Conservation (phyloP, 2,113 vertebrate species). For the Panurus biarmicus region DNA sequence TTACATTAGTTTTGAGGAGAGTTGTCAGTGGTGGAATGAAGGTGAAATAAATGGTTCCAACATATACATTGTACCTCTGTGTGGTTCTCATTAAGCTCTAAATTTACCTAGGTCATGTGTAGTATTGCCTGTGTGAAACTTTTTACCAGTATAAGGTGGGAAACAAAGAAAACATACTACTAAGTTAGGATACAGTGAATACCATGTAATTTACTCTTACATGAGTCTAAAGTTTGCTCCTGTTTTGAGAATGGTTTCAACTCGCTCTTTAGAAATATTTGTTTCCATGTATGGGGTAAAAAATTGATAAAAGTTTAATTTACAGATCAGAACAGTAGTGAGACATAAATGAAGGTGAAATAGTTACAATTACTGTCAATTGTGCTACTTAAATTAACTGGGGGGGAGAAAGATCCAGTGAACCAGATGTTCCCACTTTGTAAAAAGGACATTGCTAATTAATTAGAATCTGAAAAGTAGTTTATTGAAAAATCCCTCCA, state of each 20-base stretch:
- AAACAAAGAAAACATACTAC: not conserved
- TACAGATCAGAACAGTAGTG: not conserved
- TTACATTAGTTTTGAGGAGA: not conserved
- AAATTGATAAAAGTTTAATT: not conserved
- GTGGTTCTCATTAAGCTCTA: not conserved
- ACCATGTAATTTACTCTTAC: not conserved
- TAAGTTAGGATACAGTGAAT: not conserved
- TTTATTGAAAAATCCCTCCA: not conserved
- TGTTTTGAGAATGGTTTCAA: not conserved
- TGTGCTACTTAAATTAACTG: not conserved
- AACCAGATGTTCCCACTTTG: not conserved
- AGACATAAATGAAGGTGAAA: not conserved
- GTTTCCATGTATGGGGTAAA: not conserved
- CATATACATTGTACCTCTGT: rapidly evolving
- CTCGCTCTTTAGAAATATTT: not conserved
- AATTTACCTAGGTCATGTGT: not conserved
- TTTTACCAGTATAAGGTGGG: not conserved
- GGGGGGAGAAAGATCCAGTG: not conserved
- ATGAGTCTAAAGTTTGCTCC: not conserved
- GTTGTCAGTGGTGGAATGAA: not conserved
- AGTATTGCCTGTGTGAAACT: not conserved
- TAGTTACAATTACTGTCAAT: not conserved
- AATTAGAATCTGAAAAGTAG: not conserved
- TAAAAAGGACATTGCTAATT: not conserved
- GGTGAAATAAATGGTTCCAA: not conserved